Evolutionary conservation across 2,888 invertebrate species (phyloP), one percentile per base, ranked within the genome.

Genomic region (Camptogramma bilineatum): DNA sequence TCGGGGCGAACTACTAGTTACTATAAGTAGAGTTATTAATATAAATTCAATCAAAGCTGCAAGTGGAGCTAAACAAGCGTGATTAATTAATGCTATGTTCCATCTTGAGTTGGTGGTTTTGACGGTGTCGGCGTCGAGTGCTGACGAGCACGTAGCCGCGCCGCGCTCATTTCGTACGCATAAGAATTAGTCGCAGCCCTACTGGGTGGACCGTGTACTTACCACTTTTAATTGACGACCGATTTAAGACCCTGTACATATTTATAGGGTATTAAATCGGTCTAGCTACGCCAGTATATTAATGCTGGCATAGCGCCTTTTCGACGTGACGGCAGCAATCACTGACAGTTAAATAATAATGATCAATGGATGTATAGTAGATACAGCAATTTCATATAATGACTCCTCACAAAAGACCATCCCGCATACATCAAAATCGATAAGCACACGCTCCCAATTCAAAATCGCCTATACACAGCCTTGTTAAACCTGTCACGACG

Each of bases 371-470:
- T 77, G 79, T 4, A 21, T 21, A 21, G 4, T 80, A 84, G 78
- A 83, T 80, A 82, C 76, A 82, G 75, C 82, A 82, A 85, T 85
- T 81, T 77, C 73, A 70, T 79, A 81, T 86, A 85, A 89, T 87
- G 83, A 84, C 79, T 75, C 79, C 78, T 78, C 79, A 84, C 83
- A 80, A 82, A 81, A 81, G 77, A 73, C 78, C 80, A 76, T 80
- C 84, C 81, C 80, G 79, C 81, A 82, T 85, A 76, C 75, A 84
- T 82, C 76, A 79, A 84, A 81, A 78, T 78, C 82, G 76, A 84
- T 85, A 86, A 83, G 79, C 80, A 81, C 77, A 70, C 76, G 77
- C 76, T 79, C 74, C 73, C 66, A 73, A 72, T 75, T 77, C 69
- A 72, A 72, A 69, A 65, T 71, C 72, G 70, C 76, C 71, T 75